Percentiles rank a stretch among this genome's conserved stretches.
Evolutionary conservation across 2,113 vertebrate species (phyloP).

Genomic region (Neotoma lepida): DNA sequence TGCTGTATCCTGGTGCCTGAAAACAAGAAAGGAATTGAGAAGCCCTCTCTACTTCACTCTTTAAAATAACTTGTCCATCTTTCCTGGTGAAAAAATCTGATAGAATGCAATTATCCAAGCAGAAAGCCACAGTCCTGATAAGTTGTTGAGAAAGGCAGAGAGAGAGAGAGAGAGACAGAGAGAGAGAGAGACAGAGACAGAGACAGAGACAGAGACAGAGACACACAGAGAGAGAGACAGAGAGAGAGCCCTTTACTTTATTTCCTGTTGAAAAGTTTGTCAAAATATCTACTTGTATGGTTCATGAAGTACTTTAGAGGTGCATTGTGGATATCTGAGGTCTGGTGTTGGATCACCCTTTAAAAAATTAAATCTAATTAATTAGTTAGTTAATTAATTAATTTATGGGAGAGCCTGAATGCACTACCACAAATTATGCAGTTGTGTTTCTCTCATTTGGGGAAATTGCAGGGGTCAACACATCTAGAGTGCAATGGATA

Average conservation of each 20-base stretch:
- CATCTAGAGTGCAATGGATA: too few species aligned
- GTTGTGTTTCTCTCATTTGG: too few species aligned
- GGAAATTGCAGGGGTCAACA: too few species aligned
- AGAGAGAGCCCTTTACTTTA: not conserved
- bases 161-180: too few species aligned
- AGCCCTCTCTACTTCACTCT: not conserved
- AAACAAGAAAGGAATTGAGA: not conserved
- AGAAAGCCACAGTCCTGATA: not conserved
- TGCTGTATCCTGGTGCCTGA: not conserved
- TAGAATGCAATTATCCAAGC: constrained; percentile 33
- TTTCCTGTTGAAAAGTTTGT: constrained; percentile 36
- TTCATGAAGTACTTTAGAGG: not conserved
- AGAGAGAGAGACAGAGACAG: too few species aligned
- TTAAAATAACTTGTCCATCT: not conserved
- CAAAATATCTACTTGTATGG: not conserved
- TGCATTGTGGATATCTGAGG: not conserved
- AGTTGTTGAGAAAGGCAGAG: not conserved
- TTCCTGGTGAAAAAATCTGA: not conserved
- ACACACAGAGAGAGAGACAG: too few species aligned
- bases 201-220: not conserved
- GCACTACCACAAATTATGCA: too few species aligned
- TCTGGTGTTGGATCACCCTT: not conserved
- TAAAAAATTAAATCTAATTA: too few species aligned
- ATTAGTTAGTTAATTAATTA: too few species aligned
- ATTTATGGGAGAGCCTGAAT: too few species aligned